A percentile compares a stretch with the other conserved stretches of the same genome.
Evolutionary conservation across 2,113 vertebrate genomes (phyloP).

Genomic region (Macrotis lagotis): DNA sequence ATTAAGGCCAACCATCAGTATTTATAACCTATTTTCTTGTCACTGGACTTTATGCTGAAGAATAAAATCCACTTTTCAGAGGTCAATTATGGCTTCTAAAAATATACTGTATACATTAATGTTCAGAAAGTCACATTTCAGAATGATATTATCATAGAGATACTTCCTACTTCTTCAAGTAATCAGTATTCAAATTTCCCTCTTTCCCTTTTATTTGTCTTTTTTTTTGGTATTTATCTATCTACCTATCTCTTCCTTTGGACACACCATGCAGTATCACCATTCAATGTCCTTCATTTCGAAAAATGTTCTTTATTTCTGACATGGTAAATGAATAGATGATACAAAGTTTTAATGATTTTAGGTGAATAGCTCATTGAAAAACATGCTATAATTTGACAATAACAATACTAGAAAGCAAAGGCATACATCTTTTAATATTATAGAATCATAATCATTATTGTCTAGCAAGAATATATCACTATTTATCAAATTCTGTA

Average conservation of each 20-base stretch:
- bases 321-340: background rate
- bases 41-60: background rate
- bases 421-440: background rate
- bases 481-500: background rate
- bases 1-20: conserved; percentile 50
- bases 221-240: background rate
- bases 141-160: background rate
- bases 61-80: conserved; percentile 29
- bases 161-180: background rate
- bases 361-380: background rate
- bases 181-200: background rate
- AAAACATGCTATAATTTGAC: background rate
- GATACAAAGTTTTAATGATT: background rate
- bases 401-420: background rate
- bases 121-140: conserved; percentile 34
- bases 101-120: background rate
- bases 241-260: no score
- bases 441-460: background rate
- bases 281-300: background rate
- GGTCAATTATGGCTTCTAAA: conserved; percentile 47
- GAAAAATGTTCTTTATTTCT: background rate
- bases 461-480: background rate
- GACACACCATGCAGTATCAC: background rate
- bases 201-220: conserved; percentile 37
- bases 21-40: conserved; percentile 47